Evolutionary conservation across 1,140 invertebrate species (phyloP).

Genomic region (Goniozus legneri): DNA sequence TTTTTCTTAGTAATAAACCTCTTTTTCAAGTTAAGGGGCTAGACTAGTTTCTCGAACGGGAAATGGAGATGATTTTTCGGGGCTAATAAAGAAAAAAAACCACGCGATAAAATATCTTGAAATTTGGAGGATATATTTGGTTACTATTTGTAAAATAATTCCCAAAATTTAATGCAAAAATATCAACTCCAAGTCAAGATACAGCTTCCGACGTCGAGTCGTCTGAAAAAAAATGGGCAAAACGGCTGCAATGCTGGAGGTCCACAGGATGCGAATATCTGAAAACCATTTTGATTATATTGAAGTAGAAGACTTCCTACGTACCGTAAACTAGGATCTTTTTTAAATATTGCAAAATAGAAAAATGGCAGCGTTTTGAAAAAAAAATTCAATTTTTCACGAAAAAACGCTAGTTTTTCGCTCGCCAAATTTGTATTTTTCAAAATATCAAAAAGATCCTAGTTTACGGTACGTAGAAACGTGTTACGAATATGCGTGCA

Average conservation of each 20-base stretch:
- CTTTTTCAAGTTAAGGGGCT: neutral
- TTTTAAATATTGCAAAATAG: neutral
- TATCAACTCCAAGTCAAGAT: neutral
- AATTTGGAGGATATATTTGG: neutral
- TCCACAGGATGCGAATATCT: neutral
- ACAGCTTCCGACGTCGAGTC: neutral
- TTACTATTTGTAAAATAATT: neutral
- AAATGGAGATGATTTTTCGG: neutral
- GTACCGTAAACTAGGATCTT: neutral
- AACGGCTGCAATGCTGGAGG: neutral
- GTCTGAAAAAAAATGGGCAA: neutral
- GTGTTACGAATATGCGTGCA: neutral
- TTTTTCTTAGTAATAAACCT: neutral
- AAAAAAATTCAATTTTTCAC: neutral
- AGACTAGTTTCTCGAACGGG: neutral
- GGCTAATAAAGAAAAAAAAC: neutral
- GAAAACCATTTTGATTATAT: neutral
- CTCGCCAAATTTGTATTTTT: neutral
- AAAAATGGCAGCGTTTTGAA: neutral
- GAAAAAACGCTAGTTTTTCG: neutral
- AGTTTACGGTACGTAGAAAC: neutral
- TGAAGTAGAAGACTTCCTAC: neutral
- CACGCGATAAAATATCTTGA: neutral
- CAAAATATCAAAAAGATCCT: conserved; percentile 1
- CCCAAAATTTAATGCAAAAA: neutral